Conservation (phyloP, 35 echinoderm and acorn worm genomes). For the Amphiura filiformis region DNA sequence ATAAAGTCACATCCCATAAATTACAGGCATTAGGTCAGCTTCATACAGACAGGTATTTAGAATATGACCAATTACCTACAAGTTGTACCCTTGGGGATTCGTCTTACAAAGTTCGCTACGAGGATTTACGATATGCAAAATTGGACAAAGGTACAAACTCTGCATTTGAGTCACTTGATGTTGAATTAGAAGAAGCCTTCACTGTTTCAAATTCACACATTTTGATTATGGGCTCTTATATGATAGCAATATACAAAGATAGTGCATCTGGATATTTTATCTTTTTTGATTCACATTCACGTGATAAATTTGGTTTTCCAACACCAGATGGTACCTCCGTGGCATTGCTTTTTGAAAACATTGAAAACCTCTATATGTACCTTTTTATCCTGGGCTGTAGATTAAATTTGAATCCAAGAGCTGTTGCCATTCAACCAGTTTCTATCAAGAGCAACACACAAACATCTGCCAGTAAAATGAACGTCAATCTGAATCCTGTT, state of each 20-base stretch:
- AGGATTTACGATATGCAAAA: neutral
- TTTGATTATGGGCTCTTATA: neutral
- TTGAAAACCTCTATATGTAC: too few species aligned
- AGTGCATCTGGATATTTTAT: too few species aligned
- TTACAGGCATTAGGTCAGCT: neutral
- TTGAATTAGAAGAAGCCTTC: slow-evolving; percentile 1
- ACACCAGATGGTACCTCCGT: neutral
- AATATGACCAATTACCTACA: neutral
- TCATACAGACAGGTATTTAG: neutral
- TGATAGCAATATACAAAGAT: neutral
- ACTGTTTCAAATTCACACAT: neutral
- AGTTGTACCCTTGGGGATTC: neutral
- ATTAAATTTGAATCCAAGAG: neutral
- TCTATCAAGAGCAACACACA: too few species aligned
- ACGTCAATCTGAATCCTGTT: neutral
- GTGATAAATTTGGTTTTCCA: neutral
- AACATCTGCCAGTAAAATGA: too few species aligned
- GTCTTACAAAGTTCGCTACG: neutral
- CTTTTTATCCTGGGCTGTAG: too few species aligned
- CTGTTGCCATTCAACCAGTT: neutral
- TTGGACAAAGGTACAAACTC: neutral
- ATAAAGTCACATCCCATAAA: neutral
- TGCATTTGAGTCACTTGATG: neutral
- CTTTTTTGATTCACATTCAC: slow-evolving; percentile 14
- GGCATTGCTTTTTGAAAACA: too few species aligned